Percentiles rank a stretch among this genome's conserved stretches.
Evolutionary conservation across 2,113 vertebrate species (phyloP).

Genomic region (Centropus bengalensis): DNA sequence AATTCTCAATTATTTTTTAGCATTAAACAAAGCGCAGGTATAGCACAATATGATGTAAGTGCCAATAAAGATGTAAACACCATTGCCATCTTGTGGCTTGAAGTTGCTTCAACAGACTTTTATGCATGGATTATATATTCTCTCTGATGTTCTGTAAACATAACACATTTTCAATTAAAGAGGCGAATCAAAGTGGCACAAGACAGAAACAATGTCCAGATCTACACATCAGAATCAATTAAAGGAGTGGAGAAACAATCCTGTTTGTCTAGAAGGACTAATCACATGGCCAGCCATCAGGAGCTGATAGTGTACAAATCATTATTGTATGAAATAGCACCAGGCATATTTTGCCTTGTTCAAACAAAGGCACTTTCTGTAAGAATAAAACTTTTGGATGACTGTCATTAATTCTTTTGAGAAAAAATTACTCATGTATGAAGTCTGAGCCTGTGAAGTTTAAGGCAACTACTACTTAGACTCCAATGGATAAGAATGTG

Average conservation of each 20-base stretch:
- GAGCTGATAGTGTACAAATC: neutral
- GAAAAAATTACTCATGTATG: neutral
- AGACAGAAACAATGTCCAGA: conserved; percentile 57
- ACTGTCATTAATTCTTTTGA: neutral
- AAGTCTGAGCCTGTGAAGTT: neutral
- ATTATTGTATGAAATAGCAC: conserved; percentile 27
- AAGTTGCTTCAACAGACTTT: conserved; percentile 52
- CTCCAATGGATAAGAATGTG: accelerated
- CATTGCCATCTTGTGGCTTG: conserved; percentile 81
- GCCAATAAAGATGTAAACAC: conserved; percentile 62
- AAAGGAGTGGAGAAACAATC: conserved; percentile 44
- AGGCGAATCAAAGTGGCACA: conserved; percentile 42
- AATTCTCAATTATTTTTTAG: neutral
- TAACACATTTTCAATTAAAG: conserved; percentile 34
- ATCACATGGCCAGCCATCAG: neutral
- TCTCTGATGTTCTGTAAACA: conserved; percentile 5
- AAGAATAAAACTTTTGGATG: neutral
- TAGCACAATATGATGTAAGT: neutral
- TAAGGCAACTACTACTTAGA: neutral
- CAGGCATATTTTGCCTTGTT: neutral
- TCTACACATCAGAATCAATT: conserved; percentile 49
- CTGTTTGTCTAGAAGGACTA: conserved; percentile 47
- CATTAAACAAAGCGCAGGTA: neutral
- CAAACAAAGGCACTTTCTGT: neutral
- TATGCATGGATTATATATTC: neutral